Conservation (phyloP, 2,797 vertebrate species). For the Scleropages formosus region DNA sequence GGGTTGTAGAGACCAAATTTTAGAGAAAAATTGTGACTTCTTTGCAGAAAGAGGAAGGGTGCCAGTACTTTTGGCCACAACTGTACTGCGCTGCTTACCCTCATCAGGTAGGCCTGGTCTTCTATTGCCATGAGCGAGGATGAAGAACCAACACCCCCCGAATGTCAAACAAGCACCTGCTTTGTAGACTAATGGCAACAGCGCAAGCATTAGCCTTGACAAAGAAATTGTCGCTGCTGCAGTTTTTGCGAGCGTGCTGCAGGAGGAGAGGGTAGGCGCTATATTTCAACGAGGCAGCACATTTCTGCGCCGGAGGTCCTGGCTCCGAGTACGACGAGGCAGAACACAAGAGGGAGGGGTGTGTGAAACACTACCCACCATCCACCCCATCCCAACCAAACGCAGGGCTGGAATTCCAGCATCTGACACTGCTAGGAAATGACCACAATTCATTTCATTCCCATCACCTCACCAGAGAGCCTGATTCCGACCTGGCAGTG, state of each 20-base stretch:
- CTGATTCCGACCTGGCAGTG: too few relatives aligned
- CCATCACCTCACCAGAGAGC: background rate
- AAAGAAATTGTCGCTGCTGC: slow-evolving; percentile 26
- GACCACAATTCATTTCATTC: slow-evolving; percentile 13
- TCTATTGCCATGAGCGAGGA: background rate
- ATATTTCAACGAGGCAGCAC: background rate
- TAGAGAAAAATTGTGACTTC: too few relatives aligned
- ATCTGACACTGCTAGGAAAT: slow-evolving; percentile 21
- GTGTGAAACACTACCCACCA: background rate
- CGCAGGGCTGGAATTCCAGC: slow-evolving; percentile 36
- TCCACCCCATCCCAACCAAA: background rate
- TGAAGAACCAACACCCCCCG: background rate
- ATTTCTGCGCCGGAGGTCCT: background rate
- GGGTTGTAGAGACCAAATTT: too few relatives aligned
- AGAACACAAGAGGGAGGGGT: slow-evolving; percentile 44
- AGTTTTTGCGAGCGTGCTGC: slow-evolving; percentile 1
- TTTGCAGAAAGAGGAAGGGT: too few relatives aligned
- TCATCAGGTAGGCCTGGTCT: too few relatives aligned
- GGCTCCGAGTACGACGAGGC: background rate
- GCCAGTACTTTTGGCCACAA: too few relatives aligned
- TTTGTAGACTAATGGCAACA: background rate
- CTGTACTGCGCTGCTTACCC: too few relatives aligned
- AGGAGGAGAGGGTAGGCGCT: background rate
- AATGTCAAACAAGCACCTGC: slow-evolving; percentile 52
- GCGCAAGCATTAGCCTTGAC: background rate